Percentiles rank a stretch among this genome's conserved stretches.
Conservation (phyloP, 2,113 vertebrate genomes). For the Hippocampus comes region DNA sequence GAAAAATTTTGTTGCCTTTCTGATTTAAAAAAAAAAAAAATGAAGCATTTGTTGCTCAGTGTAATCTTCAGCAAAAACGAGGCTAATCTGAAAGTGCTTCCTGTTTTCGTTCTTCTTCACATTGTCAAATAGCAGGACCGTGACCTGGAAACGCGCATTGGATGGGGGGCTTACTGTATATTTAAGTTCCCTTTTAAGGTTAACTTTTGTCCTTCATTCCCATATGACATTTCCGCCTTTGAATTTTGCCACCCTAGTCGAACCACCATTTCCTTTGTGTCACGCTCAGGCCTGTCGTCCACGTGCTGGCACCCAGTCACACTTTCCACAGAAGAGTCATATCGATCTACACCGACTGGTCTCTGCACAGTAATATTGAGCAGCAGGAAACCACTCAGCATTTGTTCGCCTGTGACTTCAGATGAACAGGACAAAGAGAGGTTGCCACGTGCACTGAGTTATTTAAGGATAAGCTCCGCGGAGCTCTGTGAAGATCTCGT, state of each 20-base stretch:
- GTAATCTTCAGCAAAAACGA: too few species aligned
- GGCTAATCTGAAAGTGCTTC: too few species aligned
- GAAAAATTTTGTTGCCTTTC: too few species aligned
- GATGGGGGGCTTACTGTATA: too few species aligned
- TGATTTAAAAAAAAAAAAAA: too few species aligned
- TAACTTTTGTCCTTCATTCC: neutral
- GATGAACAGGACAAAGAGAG: neutral
- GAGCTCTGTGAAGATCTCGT: neutral
- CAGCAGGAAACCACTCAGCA: neutral
- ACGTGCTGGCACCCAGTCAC: constrained; percentile 20
- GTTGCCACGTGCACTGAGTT: neutral
- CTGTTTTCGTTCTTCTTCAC: too few species aligned
- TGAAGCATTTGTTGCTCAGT: too few species aligned
- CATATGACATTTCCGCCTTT: neutral
- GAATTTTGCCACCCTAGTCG: neutral
- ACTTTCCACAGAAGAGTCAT: constrained; percentile 20
- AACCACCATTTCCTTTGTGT: neutral
- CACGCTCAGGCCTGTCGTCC: neutral
- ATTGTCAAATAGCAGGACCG: too few species aligned
- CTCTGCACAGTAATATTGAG: neutral
- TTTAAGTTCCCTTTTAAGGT: too few species aligned
- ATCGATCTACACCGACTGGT: constrained; percentile 26
- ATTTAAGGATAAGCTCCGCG: neutral
- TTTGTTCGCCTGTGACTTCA: neutral
- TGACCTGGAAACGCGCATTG: too few species aligned